These are phyloP conservation scores for Deroplatys truncata DNA, from an alignment of 2,888 invertebrate genomes.

Conservation along the genomic window DNA sequence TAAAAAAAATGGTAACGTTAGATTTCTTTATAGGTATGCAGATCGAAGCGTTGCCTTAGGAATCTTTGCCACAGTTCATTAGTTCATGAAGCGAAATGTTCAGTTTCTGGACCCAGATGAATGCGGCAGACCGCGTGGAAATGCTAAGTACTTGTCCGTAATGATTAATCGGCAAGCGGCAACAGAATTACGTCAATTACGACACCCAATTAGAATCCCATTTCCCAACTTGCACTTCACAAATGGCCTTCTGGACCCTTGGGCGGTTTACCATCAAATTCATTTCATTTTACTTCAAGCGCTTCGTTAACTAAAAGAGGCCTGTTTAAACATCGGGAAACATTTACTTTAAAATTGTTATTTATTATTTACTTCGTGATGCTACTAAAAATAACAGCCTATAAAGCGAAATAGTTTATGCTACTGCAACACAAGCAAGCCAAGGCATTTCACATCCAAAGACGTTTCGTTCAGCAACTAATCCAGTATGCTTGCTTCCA, in stretches of 20 bases:
- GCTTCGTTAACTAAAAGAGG: not conserved
- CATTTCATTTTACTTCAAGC: not conserved
- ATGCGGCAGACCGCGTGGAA: not conserved
- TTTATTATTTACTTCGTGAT: not conserved
- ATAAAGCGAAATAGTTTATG: no score
- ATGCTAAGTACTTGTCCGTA: not conserved
- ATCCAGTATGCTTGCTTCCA: no score
- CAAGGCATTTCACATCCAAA: no score
- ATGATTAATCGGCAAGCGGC: not conserved
- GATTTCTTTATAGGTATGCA: not conserved
- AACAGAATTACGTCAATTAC: not conserved
- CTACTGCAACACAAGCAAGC: no score
- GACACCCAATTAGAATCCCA: not conserved
- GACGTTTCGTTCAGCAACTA: no score
- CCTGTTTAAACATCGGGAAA: not conserved
- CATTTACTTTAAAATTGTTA: not conserved
- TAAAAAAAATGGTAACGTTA: not conserved
- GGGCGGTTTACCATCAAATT: not conserved
- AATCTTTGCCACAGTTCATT: not conserved
- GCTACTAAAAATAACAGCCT: no score
- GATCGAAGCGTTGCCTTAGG: not conserved
- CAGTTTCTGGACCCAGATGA: not conserved
- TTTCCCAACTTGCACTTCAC: not conserved
- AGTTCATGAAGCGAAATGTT: not conserved
- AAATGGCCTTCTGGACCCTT: not conserved